Evolutionary conservation across 2,113 vertebrate genomes (phyloP), one percentile per base, ranked within the genome.

Genomic region (Equus przewalskii): DNA sequence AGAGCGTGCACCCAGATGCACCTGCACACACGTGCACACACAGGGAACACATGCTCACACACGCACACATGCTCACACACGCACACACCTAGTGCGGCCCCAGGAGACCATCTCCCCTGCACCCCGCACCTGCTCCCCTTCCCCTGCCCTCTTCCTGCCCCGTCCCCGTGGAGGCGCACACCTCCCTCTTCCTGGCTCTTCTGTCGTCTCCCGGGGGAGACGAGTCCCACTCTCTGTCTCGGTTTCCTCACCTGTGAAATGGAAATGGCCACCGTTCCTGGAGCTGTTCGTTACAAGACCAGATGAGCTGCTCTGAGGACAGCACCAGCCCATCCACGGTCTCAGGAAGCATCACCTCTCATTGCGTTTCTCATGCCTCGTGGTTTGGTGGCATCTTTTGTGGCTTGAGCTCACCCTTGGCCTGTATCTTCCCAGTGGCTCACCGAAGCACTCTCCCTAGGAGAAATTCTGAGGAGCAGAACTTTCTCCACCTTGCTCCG

Each of bases 271-370:
- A 1, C 54, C 1, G 56, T 60, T 30, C 3, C 15, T 18, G n/a
- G 22, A 24, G 33, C 15, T 41, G 41, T 28, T 58, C 51, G 12
- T 36, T 30, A 3, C 26, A 21, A 16, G 54, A 5, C 67, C 13
- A 4, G 12, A 15, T 1, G 65, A 10, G 9, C 22, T 6, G 15
- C 24, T 2, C 24, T 2, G 10, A 0, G 41, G 69, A 54, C 2
- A 13, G 21, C 0, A 21, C 21, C 3, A 0, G 16, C 13, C 28
- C 1, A 0, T 1, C 4, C 4, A 3, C 16, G 0, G 2, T 9
- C 69, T 51, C 12, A 3, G 58, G 18, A 54, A 5, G 36, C 1
- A 12, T 3, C 18, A 28, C 69, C 44, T 41, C 76, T 15, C 0
- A 0, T 33, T 22, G 33, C 3, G 24, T 26, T 11, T 36, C 30